Conservation (phyloP, 1,140 invertebrate species). For the Dinoponera quadriceps region DNA sequence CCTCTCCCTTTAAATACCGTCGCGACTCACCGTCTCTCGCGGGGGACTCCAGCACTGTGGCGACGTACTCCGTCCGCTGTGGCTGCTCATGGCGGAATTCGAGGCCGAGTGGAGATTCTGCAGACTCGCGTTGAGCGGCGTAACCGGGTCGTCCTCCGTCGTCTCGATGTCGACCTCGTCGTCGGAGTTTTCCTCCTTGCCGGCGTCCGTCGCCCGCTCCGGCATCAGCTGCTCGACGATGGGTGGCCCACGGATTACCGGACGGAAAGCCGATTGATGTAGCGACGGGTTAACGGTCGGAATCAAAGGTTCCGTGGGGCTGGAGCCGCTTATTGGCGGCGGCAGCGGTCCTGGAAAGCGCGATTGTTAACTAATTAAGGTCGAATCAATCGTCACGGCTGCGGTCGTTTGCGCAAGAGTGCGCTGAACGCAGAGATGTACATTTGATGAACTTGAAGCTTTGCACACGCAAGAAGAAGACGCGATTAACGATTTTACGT, state of each 20-base stretch:
- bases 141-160: constrained; percentile 79
- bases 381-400: background rate
- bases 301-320: constrained; percentile 77
- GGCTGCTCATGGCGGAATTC: constrained; percentile 79
- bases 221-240: constrained; percentile 71
- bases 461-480: background rate
- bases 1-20: too few relatives aligned
- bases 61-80: constrained; percentile 79
- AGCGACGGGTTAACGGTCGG: constrained; percentile 71
- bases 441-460: background rate
- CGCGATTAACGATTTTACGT: background rate
- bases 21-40: constrained; percentile 81
- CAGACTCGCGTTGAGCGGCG: constrained; percentile 70
- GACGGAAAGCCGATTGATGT: constrained; percentile 89
- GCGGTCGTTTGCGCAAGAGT: background rate
- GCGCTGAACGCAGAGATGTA: too few relatives aligned
- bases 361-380: background rate
- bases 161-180: constrained; percentile 84
- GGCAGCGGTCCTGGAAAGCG: constrained; percentile 75
- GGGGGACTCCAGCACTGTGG: constrained; percentile 84
- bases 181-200: constrained; percentile 80
- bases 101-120: constrained; percentile 77
- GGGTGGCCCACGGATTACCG: constrained; percentile 84
- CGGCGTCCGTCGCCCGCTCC: constrained; percentile 65
- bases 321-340: constrained; percentile 76